These are phyloP conservation scores for Pardosa pseudoannulata DNA, from an alignment of 2,888 invertebrate genomes.

Conservation along the genomic window DNA sequence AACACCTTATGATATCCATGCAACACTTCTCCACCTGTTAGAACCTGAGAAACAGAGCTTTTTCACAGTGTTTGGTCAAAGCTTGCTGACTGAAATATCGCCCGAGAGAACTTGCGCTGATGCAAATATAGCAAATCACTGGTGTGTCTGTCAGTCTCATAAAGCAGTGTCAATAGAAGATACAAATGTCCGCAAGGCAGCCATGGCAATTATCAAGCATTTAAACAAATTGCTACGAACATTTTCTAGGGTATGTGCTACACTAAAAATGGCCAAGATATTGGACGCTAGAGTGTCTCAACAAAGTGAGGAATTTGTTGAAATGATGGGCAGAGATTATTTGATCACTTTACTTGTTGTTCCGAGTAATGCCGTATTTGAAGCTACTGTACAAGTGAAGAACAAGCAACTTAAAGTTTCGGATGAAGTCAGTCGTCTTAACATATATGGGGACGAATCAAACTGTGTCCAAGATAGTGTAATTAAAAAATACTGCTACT, in stretches of 20 bases:
- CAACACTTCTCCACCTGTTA: conserved; percentile 85
- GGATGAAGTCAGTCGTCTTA: conserved; percentile 81
- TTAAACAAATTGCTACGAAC: conserved; percentile 73
- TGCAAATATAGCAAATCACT: conserved; percentile 77
- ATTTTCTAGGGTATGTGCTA: conserved; percentile 82
- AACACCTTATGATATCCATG: conserved; percentile 89
- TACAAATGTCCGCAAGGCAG: conserved; percentile 34
- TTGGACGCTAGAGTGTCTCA: conserved; percentile 82
- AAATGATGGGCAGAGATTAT: conserved; percentile 79
- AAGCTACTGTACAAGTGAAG: conserved; percentile 84
- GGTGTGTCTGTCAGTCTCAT: conserved; percentile 76
- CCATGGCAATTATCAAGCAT: conserved; percentile 29
- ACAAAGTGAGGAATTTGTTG: conserved; percentile 74
- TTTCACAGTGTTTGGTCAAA: conserved; percentile 73
- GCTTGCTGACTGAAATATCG: conserved; percentile 77
- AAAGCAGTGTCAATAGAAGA: conserved; percentile 39
- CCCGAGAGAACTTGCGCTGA: conserved; percentile 76
- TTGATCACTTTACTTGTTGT: conserved; percentile 82
- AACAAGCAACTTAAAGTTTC: conserved; percentile 78
- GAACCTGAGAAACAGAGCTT: conserved; percentile 77
- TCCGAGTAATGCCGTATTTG: conserved; percentile 87
- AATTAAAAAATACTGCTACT: conserved; percentile 77
- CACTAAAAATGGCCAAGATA: conserved; percentile 82
- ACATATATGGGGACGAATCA: conserved; percentile 78
- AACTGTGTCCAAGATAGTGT: conserved; percentile 76